phyloP scores from a whole-genome alignment of 2,797 vertebrate species.

The Decapterus maruadsi region DNA sequence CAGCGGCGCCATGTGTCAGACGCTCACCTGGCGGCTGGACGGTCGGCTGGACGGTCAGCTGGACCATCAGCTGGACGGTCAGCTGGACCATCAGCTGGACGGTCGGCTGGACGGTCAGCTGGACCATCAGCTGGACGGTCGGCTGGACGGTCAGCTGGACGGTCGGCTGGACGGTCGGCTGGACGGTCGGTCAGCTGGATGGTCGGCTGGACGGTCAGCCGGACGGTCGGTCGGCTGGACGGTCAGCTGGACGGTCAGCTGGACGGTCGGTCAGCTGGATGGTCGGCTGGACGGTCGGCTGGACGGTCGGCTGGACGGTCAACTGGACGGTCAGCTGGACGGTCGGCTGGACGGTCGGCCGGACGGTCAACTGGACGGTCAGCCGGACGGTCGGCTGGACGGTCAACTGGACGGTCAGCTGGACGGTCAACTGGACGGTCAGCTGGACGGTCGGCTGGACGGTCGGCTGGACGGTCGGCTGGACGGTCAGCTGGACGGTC shows the following conservation, averaged over 20 bases:
- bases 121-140: no score
- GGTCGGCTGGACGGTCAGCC: no score
- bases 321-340: not conserved
- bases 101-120: not conserved
- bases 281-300: no score
- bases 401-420: not conserved
- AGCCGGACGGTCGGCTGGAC: not conserved
- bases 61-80: not conserved
- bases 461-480: not conserved
- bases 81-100: not conserved
- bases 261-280: no score
- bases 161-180: not conserved
- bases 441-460: no score
- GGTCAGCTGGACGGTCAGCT: not conserved
- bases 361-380: no score
- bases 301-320: not conserved
- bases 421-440: no score
- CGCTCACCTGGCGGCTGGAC: not conserved
- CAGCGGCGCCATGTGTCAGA: slow-evolving; percentile 2
- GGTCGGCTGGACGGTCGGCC: no score
- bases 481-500: not conserved
- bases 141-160: no score
- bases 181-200: no score
- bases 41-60: no score
- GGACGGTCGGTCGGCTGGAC: not conserved